phyloP scores from a whole-genome alignment of 2,113 vertebrate species.

The Solea solea region DNA sequence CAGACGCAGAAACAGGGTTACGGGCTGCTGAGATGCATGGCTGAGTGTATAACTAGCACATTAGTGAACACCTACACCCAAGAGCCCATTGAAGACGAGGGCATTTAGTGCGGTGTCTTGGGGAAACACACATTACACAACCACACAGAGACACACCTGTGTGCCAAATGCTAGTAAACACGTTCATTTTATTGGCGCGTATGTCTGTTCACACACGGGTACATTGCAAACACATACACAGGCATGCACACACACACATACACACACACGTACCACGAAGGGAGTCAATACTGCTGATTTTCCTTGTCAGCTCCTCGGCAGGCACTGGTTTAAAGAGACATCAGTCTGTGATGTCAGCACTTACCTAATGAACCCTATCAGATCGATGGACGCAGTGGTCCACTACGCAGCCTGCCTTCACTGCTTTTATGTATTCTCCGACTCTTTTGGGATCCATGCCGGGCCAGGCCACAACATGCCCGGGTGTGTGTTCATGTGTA shows the following conservation, averaged over 20 bases:
- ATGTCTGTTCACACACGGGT: conserved; percentile 40
- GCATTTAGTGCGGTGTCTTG: conserved; percentile 48
- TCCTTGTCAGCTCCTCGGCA: conserved; percentile 86
- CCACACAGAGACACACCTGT: conserved; percentile 34
- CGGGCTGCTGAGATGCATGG: conserved; percentile 78
- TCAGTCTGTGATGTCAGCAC: conserved; percentile 99
- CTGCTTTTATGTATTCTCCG: conserved; percentile 69
- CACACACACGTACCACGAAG: conserved; percentile 78
- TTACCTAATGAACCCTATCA: conserved; percentile 96
- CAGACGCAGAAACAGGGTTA: conserved; percentile 68
- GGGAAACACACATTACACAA: conserved; percentile 25
- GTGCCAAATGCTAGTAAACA: conserved; percentile 30
- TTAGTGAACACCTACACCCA: conserved; percentile 89
- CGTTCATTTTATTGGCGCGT: conserved; percentile 50
- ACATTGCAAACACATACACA: conserved; percentile 76
- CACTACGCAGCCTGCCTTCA: conserved; percentile 72
- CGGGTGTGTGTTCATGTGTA: conserved; percentile 39
- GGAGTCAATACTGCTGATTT: conserved; percentile 94
- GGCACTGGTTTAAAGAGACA: conserved; percentile 98
- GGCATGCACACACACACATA: conserved; percentile 63
- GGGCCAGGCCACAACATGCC: conserved; percentile 33
- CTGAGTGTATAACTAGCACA: conserved; percentile 88
- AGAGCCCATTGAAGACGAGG: conserved; percentile 84
- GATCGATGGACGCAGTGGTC: conserved; percentile 90
- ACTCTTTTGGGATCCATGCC: conserved; percentile 57